Conservation (phyloP, 1,140 invertebrate species). For the Leptinotarsa undecemlineata region DNA sequence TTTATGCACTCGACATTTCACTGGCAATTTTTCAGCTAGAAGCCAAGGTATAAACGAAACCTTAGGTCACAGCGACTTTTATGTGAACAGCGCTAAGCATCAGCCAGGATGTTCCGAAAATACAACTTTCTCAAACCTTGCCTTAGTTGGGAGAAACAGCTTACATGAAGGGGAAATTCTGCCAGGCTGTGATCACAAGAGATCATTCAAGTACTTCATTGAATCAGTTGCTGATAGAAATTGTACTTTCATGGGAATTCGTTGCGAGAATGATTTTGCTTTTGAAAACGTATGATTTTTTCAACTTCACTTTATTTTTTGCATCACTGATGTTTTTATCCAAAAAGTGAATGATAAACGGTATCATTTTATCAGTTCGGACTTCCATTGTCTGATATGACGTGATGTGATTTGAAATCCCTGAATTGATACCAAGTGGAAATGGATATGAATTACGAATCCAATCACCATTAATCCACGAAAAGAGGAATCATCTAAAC, state of each 20-base stretch:
- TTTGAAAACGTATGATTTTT: slow-evolving; percentile 38
- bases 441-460: too few relatives aligned
- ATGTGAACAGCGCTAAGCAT: slow-evolving; percentile 45
- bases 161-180: slow-evolving; percentile 47
- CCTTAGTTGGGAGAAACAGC: slow-evolving; percentile 40
- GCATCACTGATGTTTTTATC: neutral
- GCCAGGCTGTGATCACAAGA: slow-evolving; percentile 52
- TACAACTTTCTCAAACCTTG: slow-evolving; percentile 35
- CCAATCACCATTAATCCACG: too few relatives aligned
- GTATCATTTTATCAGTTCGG: too few relatives aligned
- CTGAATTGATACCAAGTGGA: too few relatives aligned
- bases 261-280: slow-evolving; percentile 39
- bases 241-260: slow-evolving; percentile 49
- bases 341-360: too few relatives aligned
- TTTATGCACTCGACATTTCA: neutral
- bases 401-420: too few relatives aligned
- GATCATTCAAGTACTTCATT: slow-evolving; percentile 52
- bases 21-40: slow-evolving; percentile 31
- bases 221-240: slow-evolving; percentile 45
- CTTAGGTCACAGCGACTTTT: slow-evolving; percentile 50
- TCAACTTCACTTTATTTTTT: neutral
- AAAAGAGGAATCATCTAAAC: too few relatives aligned
- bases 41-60: slow-evolving; percentile 46
- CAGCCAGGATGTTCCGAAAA: slow-evolving; percentile 50
- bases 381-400: too few relatives aligned